Base-by-base conservation (phyloP, 2,113 vertebrate genomes). In the Callithrix jacchus region DNA sequence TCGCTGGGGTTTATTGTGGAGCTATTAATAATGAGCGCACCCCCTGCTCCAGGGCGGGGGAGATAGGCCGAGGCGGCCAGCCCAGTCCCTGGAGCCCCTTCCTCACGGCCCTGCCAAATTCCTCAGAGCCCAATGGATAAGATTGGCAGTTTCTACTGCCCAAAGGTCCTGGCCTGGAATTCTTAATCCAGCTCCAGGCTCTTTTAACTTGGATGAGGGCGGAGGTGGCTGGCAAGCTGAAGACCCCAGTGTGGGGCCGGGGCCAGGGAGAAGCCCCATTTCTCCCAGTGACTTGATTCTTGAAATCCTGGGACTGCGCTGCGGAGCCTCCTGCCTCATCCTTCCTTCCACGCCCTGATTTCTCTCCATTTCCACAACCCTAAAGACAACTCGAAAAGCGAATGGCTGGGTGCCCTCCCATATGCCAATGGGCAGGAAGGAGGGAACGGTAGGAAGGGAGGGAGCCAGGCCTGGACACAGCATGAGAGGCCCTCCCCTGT, bases 101-200 rank as follows among this genome's bases (percentile, higher is more conserved):
- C 54, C 98, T 97, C 91, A 11, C 0, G 7, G 35, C 68, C 49
- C 93, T 93, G 97, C 96, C 96, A 98, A 95, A 98, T 95, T 97
- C 98, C 97, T 97, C n/a, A 10, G 84, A 85, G 93, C 87, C 94
- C 76, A 83, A 27, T 52, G 85, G 96, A 93, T 98, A 97, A 98
- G 97, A 98, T 96, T 90, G 97, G 95, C 3, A 0, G 87, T 86
- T 96, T 84, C 81, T 89, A 32, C 64, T 97, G 95, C 96, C 94
- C 93, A 89, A 40, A 96, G 92, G 92, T 87, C 87, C 87, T 30
- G 32, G 58, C 87, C 90, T 92, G 10, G 1, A 79, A 58, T 86
- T 91, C 82, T 96, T 89, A 90, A 92, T n/a, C 71, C 61, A 76
- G 37, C 42, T 66, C 71, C 56, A 94, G 47, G 6, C n/a, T 85